Conservation (phyloP, 2,888 invertebrate species). For the Drosophila macrothrix region DNA sequence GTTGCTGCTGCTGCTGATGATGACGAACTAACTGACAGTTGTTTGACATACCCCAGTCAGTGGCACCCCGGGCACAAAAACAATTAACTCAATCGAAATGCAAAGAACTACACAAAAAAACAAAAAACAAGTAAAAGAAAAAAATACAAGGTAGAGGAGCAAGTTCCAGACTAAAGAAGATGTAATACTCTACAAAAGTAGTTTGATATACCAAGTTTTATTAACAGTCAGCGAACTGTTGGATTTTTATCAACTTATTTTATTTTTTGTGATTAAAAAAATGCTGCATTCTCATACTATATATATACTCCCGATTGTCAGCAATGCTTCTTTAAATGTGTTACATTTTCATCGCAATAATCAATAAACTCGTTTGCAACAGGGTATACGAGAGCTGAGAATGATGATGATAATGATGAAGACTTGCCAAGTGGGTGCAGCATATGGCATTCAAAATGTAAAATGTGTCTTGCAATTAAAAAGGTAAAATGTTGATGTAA, state of each 20-base stretch:
- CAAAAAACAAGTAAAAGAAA: constrained; percentile 1
- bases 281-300: too few relatives aligned
- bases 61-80: constrained; percentile 66
- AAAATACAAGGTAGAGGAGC: background rate
- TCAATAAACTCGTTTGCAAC: background rate
- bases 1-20: constrained; percentile 49
- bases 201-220: too few relatives aligned
- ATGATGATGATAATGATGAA: constrained; percentile 22
- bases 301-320: too few relatives aligned
- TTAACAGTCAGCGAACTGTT: background rate
- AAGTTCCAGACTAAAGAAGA: background rate
- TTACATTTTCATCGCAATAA: background rate
- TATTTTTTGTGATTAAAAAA: background rate
- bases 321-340: background rate
- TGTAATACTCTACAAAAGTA: constrained; percentile 3
- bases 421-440: constrained; percentile 73
- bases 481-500: constrained; percentile 72
- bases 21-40: constrained; percentile 80
- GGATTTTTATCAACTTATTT: rapidly evolving
- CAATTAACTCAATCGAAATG: constrained; percentile 78
- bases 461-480: constrained; percentile 67
- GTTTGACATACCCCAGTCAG: constrained; percentile 81
- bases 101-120: constrained; percentile 43
- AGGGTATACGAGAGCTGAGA: constrained; percentile 1
- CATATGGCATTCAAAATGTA: constrained; percentile 58